Conservation (phyloP, 2,797 vertebrate species). For the Pseudocheirus occidentalis region DNA sequence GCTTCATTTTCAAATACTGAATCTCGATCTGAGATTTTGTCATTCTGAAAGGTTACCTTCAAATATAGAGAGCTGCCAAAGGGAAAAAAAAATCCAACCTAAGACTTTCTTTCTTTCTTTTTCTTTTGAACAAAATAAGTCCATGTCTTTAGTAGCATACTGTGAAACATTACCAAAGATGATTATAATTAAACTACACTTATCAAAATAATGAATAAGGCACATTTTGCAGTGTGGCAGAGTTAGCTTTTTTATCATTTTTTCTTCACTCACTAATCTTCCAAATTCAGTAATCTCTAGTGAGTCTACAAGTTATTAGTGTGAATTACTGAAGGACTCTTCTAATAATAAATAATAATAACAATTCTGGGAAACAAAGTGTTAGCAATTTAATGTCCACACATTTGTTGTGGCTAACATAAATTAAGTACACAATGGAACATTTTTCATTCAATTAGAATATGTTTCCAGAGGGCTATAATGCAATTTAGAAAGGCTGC, state of each 20-base stretch:
- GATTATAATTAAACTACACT: constrained; percentile 74
- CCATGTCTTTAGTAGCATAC: constrained; percentile 62
- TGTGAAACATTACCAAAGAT: constrained; percentile 66
- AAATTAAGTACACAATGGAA: constrained; percentile 50
- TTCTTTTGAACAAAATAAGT: constrained; percentile 52
- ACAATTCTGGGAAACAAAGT: constrained; percentile 55
- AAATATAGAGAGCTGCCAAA: not conserved
- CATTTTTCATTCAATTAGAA: constrained; percentile 58
- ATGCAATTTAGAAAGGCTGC: constrained; percentile 43
- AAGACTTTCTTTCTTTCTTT: not conserved
- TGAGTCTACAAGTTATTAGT: constrained; percentile 66
- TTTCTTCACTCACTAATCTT: constrained; percentile 66
- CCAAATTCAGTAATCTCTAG: constrained; percentile 63
- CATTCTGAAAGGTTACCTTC: not conserved
- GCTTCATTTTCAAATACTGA: not conserved
- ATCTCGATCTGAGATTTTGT: not conserved
- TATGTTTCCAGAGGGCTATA: constrained; percentile 45
- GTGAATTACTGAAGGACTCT: constrained; percentile 61
- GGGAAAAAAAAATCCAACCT: not conserved
- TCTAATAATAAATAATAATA: constrained; percentile 64
- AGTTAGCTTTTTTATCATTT: constrained; percentile 61
- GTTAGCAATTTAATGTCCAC: constrained; percentile 57
- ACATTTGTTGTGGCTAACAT: constrained; percentile 26
- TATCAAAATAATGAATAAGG: constrained; percentile 74
- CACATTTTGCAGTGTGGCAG: constrained; percentile 48